Base-by-base conservation (phyloP, 53 echinoderm and acorn worm species). In the Glandiceps talaboti region DNA sequence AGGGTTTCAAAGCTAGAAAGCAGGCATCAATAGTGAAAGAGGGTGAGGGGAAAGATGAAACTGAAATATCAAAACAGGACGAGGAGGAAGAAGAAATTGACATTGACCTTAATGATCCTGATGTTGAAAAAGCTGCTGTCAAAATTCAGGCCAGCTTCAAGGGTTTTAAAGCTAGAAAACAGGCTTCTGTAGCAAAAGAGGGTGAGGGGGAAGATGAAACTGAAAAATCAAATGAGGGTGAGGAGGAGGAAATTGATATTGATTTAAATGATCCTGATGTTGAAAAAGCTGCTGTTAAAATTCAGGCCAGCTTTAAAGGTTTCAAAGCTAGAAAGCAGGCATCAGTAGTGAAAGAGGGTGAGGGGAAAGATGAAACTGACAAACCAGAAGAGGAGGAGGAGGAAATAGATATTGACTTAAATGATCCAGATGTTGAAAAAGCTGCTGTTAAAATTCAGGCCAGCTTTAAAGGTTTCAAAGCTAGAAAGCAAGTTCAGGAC, bases 91-190 rank as follows among this genome's bases (percentile, higher is more conserved):
- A 73, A 30, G 29, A 73, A 82, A 84, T 29, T 83, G 80, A 29
- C 26, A 73, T 28, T 79, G 79, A 33, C 83, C 82, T n/a, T 79
- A 75, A 12, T 30, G 30, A 32, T 28, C 30, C 1, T 25, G 73
- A 31, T 14, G 74, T 14, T 32, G 33, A 89, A 30, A 85, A 86
- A 20, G 97, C 97, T 0, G 99, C 99, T 0, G 30, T 87, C 32
- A 94, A 76, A 79, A 99, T 99, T 81, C 99, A 99, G 84, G 80
- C 93, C 1, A 81, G 80, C 29, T 96, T 94, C 82, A 85, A 91
- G 33, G 99, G 99, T 87, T 94, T 91, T 88, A 91, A 94, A 73
- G 94, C 99, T 79, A 87, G 99, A 78, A 94, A 94, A 82, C 94
- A 84, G 85, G 93, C 91, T 30, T 79, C 78, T 74, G 86, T 86